These are phyloP conservation scores for Phengaris arion DNA, from an alignment of 2,888 invertebrate genomes.

Conservation along the genomic window DNA sequence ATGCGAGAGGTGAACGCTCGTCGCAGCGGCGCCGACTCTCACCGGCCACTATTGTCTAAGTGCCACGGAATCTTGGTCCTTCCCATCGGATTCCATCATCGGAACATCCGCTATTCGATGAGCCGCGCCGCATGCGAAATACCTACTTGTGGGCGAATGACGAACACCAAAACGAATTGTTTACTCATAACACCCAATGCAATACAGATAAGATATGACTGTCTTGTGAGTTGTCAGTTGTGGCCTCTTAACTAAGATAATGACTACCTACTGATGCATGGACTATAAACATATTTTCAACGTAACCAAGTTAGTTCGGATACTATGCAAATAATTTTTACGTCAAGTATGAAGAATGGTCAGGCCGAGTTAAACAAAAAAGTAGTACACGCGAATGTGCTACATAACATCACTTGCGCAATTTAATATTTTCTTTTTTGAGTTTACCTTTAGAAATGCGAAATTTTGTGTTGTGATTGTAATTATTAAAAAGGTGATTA, in stretches of 20 bases:
- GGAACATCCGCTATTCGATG: constrained; percentile 67
- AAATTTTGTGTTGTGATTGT: not conserved
- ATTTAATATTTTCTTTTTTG: not conserved
- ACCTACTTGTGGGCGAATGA: constrained; percentile 45
- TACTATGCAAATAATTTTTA: constrained; percentile 13
- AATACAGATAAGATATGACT: constrained; percentile 65
- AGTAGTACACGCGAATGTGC: constrained; percentile 23
- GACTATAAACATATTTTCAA: not conserved
- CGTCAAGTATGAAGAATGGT: constrained; percentile 6
- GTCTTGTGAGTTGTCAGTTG: constrained; percentile 41
- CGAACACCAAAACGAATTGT: constrained; percentile 54
- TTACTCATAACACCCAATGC: constrained; percentile 48
- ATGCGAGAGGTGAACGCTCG: constrained; percentile 77
- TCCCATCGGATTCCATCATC: constrained; percentile 74
- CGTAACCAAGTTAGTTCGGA: not conserved
- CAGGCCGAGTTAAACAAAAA: constrained; percentile 14
- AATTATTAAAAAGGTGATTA: too few species aligned
- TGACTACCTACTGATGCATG: not conserved
- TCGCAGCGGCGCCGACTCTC: constrained; percentile 77
- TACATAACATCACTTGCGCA: not conserved
- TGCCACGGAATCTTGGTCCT: constrained; percentile 78
- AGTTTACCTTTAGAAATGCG: not conserved
- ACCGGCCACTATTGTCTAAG: constrained; percentile 76
- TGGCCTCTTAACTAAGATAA: constrained; percentile 21
- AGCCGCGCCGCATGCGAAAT: constrained; percentile 69